phyloP scores from a whole-genome alignment of 2,888 invertebrate genomes.

The Andrena dorsata region DNA sequence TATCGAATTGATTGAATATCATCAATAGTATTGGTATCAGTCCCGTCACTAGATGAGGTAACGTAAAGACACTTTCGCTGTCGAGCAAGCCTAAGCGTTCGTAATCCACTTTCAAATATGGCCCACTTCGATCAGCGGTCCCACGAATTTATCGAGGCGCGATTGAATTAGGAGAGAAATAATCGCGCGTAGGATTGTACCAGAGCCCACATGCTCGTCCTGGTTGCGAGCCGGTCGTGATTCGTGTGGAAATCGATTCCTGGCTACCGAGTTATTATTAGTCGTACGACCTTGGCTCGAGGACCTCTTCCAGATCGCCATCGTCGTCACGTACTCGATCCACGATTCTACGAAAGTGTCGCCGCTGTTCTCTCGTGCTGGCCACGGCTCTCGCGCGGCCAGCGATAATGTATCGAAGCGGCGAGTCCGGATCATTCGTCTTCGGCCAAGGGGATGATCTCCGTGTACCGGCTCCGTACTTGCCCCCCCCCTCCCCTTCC shows the following conservation, averaged over 20 bases:
- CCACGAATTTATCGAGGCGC: slow-evolving; percentile 7
- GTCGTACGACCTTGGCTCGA: slow-evolving; percentile 62
- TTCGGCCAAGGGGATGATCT: slow-evolving; percentile 66
- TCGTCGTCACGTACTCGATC: slow-evolving; percentile 65
- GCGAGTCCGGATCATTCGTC: slow-evolving; percentile 65
- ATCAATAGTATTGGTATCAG: no score
- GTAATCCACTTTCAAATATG: not conserved
- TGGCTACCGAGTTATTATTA: slow-evolving; percentile 58
- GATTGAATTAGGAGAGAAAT: not conserved
- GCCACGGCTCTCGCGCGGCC: slow-evolving; percentile 7
- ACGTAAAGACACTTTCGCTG: slow-evolving; percentile 26
- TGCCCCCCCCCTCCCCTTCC: slow-evolving; percentile 13
- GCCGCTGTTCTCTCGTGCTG: slow-evolving; percentile 44
- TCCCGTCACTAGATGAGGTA: slow-evolving; percentile 1
- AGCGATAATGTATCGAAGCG: slow-evolving; percentile 54
- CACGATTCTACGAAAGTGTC: slow-evolving; percentile 68
- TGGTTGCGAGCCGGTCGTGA: slow-evolving; percentile 34
- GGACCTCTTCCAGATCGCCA: slow-evolving; percentile 59
- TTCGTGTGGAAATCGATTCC: slow-evolving; percentile 48
- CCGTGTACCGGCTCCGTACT: slow-evolving; percentile 52
- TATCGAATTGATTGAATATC: no score
- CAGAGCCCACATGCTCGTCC: slow-evolving; percentile 32
- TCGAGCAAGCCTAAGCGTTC: not conserved
- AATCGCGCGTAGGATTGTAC: slow-evolving; percentile 7
- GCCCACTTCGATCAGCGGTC: slow-evolving; percentile 3